phyloP scores from a whole-genome alignment of 1,140 invertebrate genomes.

The Planococcus citri region DNA sequence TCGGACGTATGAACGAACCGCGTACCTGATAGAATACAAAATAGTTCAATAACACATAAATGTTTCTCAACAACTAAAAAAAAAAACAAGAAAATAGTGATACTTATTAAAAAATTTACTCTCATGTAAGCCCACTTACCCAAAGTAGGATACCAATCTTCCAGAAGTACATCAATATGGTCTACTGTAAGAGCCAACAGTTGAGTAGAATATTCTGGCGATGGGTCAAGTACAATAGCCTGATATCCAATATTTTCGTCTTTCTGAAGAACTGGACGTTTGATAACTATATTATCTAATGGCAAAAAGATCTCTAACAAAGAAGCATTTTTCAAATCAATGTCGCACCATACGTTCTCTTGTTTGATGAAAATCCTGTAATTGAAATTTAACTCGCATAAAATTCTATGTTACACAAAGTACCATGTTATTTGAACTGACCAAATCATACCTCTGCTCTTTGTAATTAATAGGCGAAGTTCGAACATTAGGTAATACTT shows the following conservation, averaged over 20 bases:
- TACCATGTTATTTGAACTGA: background rate
- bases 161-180: slow-evolving; percentile 89
- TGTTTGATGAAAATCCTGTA: slow-evolving; percentile 45
- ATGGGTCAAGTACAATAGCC: slow-evolving; percentile 57
- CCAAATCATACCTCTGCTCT: slow-evolving; percentile 11
- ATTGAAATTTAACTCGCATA: slow-evolving; percentile 40
- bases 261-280: slow-evolving; percentile 43
- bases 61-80: background rate
- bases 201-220: slow-evolving; percentile 64
- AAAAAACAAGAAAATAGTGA: background rate
- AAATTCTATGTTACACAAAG: too few relatives aligned
- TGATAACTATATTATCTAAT: slow-evolving; percentile 55
- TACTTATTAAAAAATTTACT: background rate
- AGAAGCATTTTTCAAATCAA: slow-evolving; percentile 67
- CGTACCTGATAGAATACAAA: slow-evolving; percentile 87
- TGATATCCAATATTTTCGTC: slow-evolving; percentile 45
- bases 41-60: slow-evolving; percentile 60
- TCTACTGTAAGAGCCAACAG: slow-evolving; percentile 84
- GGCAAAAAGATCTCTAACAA: slow-evolving; percentile 84
- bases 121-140: slow-evolving; percentile 30
- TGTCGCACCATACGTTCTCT: slow-evolving; percentile 70
- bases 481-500: slow-evolving; percentile 51
- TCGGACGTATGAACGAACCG: slow-evolving; percentile 95
- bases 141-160: slow-evolving; percentile 95
- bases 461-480: slow-evolving; percentile 41